These are phyloP conservation scores for Oryzias melastigma DNA, from an alignment of 2,113 vertebrate species.

Conservation along the genomic window DNA sequence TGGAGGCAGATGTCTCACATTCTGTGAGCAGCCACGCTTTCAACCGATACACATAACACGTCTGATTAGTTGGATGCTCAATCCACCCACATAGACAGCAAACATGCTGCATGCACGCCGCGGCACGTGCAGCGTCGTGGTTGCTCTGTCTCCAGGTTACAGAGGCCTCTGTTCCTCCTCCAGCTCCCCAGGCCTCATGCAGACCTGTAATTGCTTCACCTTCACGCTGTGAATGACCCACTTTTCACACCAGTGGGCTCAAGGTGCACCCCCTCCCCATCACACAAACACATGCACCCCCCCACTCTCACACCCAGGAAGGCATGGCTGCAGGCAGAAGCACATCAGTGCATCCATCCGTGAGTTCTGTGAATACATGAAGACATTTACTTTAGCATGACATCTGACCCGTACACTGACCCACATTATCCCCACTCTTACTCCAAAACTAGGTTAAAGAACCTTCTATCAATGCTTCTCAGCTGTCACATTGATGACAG, in stretches of 20 bases:
- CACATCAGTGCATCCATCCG: too few species aligned
- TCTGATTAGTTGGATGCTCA: conserved; percentile 62
- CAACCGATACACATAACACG: conserved; percentile 55
- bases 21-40: conserved; percentile 37
- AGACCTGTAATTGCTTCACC: conserved; percentile 46
- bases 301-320: too few species aligned
- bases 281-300: not conserved
- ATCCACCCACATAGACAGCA: conserved; percentile 59
- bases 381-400: too few species aligned
- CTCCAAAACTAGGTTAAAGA: too few species aligned
- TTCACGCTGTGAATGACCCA: conserved; percentile 58
- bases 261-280: conserved; percentile 28
- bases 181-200: conserved; percentile 19
- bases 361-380: too few species aligned
- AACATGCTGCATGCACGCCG: conserved; percentile 7
- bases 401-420: too few species aligned
- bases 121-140: conserved; percentile 26
- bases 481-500: too few species aligned
- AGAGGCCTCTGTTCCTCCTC: conserved; percentile 29
- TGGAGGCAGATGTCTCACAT: conserved; percentile 48
- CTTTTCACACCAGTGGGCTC: conserved; percentile 51
- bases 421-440: too few species aligned
- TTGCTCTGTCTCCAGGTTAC: conserved; percentile 23
- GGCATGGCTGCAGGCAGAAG: too few species aligned
- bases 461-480: too few species aligned